A percentile compares a stretch with the other conserved stretches of the same genome.
Conservation (phyloP, 2,113 vertebrate species). For the Equus quagga region DNA sequence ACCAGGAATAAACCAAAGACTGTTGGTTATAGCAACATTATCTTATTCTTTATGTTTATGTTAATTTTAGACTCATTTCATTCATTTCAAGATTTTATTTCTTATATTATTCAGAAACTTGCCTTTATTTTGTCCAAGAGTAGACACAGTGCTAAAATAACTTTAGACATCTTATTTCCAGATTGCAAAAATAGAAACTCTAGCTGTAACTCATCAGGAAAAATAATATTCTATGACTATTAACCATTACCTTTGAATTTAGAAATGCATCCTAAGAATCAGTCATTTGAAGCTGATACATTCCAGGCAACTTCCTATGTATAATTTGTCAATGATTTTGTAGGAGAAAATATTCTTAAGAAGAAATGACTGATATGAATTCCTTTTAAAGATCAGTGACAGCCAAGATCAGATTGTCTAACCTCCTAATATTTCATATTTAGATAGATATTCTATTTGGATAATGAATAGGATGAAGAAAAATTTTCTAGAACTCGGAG, state of each 20-base stretch:
- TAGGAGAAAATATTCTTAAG: slow-evolving; percentile 46
- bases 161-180: slow-evolving; percentile 43
- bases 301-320: slow-evolving; percentile 50
- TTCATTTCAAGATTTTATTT: background rate
- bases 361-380: slow-evolving; percentile 40
- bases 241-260: slow-evolving; percentile 40
- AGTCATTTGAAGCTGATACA: slow-evolving; percentile 44
- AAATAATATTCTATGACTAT: background rate
- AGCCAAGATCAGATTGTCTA: slow-evolving; percentile 58
- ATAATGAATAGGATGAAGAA: slow-evolving; percentile 66
- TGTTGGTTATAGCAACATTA: background rate
- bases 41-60: background rate
- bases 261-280: slow-evolving; percentile 2
- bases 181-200: slow-evolving; percentile 19
- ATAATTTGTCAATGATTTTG: slow-evolving; percentile 50
- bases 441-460: slow-evolving; percentile 55
- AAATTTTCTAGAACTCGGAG: slow-evolving; percentile 30
- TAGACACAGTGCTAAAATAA: slow-evolving; percentile 44
- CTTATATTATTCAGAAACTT: slow-evolving; percentile 46
- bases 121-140: slow-evolving; percentile 53
- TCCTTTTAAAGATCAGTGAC: slow-evolving; percentile 44
- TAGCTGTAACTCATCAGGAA: background rate
- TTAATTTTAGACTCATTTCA: background rate
- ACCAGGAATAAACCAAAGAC: background rate
- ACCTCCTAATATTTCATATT: slow-evolving; percentile 53